These are phyloP conservation scores for Himalopsyche phryganea DNA, from an alignment of 1,140 invertebrate species.

Conservation along the genomic window DNA sequence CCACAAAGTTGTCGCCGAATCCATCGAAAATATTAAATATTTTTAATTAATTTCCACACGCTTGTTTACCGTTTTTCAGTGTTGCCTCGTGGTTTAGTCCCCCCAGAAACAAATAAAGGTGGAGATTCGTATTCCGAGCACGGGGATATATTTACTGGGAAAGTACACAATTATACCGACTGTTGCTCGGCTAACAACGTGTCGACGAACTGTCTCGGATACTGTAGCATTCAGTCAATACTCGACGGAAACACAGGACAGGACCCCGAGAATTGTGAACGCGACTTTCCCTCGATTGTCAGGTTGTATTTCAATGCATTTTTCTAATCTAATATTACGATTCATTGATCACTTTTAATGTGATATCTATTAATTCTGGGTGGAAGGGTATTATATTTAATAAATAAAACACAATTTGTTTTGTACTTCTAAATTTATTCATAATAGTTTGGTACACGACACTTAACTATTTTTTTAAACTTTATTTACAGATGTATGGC, in stretches of 20 bases:
- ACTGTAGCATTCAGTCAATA: conserved; percentile 78
- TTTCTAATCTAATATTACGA: too few relatives aligned
- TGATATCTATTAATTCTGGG: too few relatives aligned
- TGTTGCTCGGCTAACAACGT: conserved; percentile 71
- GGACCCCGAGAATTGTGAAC: conserved; percentile 74
- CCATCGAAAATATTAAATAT: too few relatives aligned
- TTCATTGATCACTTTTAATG: neutral
- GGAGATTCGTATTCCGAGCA: conserved; percentile 50
- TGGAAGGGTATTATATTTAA: too few relatives aligned
- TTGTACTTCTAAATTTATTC: too few relatives aligned
- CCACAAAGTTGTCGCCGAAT: too few relatives aligned
- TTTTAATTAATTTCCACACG: too few relatives aligned
- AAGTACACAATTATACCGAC: conserved; percentile 64
- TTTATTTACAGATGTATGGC: conserved; percentile 56
- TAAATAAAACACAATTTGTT: too few relatives aligned
- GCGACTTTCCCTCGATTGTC: conserved; percentile 73
- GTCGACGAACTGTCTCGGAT: conserved; percentile 65
- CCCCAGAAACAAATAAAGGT: conserved; percentile 47
- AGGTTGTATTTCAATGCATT: conserved; percentile 38
- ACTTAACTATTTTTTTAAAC: too few relatives aligned
- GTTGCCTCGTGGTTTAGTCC: conserved; percentile 35
- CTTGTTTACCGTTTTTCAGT: too few relatives aligned
- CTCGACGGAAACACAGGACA: conserved; percentile 72
- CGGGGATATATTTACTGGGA: conserved; percentile 44
- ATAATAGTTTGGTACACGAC: too few relatives aligned